These are phyloP conservation scores for Cantharis rufa DNA, from an alignment of 2,888 invertebrate species.

Conservation along the genomic window DNA sequence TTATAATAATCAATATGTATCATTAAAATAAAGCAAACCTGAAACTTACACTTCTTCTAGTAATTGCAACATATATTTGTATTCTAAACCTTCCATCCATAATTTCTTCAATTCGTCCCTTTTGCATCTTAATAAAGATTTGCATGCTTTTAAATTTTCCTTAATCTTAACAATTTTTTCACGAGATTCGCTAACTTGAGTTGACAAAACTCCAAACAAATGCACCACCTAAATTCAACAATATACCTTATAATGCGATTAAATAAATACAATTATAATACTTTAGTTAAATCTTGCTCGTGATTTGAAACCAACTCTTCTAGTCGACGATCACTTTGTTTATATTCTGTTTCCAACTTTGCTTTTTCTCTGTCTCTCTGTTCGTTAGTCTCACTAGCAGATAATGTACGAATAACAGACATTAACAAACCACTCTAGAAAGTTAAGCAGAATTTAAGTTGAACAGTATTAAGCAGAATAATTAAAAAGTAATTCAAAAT, in stretches of 20 bases:
- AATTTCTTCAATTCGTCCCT: constrained; percentile 90
- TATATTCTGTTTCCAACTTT: constrained; percentile 91
- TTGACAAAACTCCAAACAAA: constrained; percentile 76
- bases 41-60: constrained; percentile 82
- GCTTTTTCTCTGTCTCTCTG: constrained; percentile 91
- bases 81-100: constrained; percentile 96
- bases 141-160: constrained; percentile 81
- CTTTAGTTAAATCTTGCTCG: constrained; percentile 84
- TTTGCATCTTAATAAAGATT: constrained; percentile 83
- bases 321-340: constrained; percentile 84
- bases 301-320: constrained; percentile 88
- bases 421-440: constrained; percentile 83
- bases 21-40: no score
- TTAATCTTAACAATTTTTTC: constrained; percentile 78
- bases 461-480: constrained; percentile 5
- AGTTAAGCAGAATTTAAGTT: no score
- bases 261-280: constrained; percentile 46
- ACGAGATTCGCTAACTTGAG: constrained; percentile 74
- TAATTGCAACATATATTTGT: constrained; percentile 86
- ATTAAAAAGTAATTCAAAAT: constrained; percentile 38
- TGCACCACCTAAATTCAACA: constrained; percentile 57
- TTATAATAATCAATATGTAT: no score
- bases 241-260: background rate
- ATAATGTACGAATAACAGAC: constrained; percentile 92
- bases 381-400: constrained; percentile 91